These are phyloP conservation scores for Paralvinella palmiformis DNA, from an alignment of 1,140 invertebrate genomes.

Conservation along the genomic window DNA sequence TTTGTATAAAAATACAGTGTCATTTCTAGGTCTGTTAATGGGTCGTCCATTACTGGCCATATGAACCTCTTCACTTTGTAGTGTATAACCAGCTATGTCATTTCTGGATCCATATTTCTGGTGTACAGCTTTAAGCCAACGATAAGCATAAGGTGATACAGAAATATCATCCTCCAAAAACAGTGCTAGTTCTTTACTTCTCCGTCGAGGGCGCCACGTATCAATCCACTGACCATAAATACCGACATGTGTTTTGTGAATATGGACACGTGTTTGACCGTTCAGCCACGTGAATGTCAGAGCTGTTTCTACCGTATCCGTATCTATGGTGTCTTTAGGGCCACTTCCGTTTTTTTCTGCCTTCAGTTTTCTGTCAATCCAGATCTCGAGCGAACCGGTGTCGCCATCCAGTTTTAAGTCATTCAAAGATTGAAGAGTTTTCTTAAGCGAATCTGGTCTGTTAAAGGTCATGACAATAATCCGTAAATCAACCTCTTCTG, in stretches of 20 bases:
- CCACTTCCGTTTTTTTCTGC: no score
- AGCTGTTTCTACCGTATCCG: background rate
- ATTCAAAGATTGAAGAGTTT: background rate
- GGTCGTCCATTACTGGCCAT: background rate
- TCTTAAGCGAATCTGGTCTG: background rate
- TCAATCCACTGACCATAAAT: constrained; percentile 33
- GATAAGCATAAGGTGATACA: constrained; percentile 31
- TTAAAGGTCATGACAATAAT: constrained; percentile 7
- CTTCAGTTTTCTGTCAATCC: constrained; percentile 27
- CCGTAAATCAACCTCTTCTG: constrained; percentile 3
- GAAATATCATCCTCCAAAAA: constrained; percentile 37
- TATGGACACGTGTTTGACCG: no score
- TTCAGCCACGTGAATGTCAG: no score
- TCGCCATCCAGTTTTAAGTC: constrained; percentile 14
- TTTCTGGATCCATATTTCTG: constrained; percentile 24
- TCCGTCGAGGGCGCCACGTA: constrained; percentile 26
- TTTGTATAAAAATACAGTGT: constrained; percentile 15
- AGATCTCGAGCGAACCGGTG: constrained; percentile 27
- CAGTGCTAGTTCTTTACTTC: constrained; percentile 30
- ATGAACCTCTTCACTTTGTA: background rate
- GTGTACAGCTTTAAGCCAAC: constrained; percentile 33
- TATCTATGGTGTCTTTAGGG: no score
- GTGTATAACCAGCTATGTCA: constrained; percentile 26
- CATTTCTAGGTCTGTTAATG: background rate
- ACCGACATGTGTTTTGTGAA: constrained; percentile 28